Percentiles rank a stretch among this genome's conserved stretches.
phyloP scores from a whole-genome alignment of 2,888 invertebrate species.

The Ditula angustiorana region DNA sequence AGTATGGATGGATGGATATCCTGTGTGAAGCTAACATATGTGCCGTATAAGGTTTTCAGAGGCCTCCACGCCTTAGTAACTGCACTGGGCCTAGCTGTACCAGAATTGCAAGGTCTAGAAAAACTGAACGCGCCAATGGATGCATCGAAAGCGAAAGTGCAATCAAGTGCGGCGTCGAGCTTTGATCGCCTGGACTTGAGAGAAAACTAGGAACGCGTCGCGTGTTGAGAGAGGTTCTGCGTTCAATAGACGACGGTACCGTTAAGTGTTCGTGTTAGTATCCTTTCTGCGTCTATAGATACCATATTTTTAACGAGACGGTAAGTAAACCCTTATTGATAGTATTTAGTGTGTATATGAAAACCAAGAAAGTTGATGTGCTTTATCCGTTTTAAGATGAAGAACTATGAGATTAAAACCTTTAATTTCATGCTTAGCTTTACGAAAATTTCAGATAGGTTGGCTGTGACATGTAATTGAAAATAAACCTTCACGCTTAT shows the following conservation, averaged over 20 bases:
- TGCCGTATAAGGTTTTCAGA: background rate
- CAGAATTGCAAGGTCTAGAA: slow-evolving; percentile 6
- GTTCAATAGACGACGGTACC: background rate
- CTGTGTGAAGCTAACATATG: background rate
- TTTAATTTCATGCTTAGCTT: no score
- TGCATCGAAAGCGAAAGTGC: slow-evolving; percentile 75
- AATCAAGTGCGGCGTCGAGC: slow-evolving; percentile 57
- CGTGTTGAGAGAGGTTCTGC: slow-evolving; percentile 6
- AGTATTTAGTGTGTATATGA: background rate
- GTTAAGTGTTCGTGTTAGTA: background rate
- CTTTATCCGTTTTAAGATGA: no score
- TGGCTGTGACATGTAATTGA: no score
- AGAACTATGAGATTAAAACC: no score
- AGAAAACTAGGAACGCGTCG: slow-evolving; percentile 37
- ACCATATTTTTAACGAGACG: background rate
- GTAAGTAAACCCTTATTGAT: background rate
- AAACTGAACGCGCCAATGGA: slow-evolving; percentile 36
- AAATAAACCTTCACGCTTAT: no score
- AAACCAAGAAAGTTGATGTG: no score
- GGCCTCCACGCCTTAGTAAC: slow-evolving; percentile 10
- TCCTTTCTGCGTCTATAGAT: background rate
- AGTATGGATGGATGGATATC: background rate
- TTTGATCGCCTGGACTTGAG: slow-evolving; percentile 40
- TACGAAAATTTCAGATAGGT: no score
- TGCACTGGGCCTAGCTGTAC: background rate